Evolutionary conservation across 2,797 vertebrate species (phyloP), one percentile per base, ranked within the genome.

Genomic region (Betta splendens): DNA sequence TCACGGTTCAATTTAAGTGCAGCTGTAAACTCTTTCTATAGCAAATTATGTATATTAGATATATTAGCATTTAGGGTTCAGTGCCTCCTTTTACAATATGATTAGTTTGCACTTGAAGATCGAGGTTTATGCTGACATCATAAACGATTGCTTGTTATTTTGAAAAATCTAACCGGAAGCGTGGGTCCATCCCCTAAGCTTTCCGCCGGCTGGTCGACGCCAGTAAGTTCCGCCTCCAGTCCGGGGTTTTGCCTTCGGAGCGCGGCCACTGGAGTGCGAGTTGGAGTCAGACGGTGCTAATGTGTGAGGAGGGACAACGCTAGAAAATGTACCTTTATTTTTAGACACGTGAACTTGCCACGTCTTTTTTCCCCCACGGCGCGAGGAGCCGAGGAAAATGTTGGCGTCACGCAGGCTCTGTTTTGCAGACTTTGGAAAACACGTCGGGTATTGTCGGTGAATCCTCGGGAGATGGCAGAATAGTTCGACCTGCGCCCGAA

Each of bases 391-490:
- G 64, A 53, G 46, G 73, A 61, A 33, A 18, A 81, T 80, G 87
- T 80, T 74, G 79, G 81, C 79, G 76, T 75, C 81, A 79, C 49
- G 81, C 53, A 66, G 84, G 20, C 70, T 81, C 68, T 35, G 80
- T 77, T 69, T 53, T 36, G 63, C 72, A 74, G 72, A 88, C 83
- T 85, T 85, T 65, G 78, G 79, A 60, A 80, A 87, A 87, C 87
- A 88, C 68, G 62, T 54, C 72, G 71, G 66, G 71, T 63, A 32
- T 82, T 66, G 75, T 85, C 76, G 70, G 64, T 64, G 73, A 83
- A 78, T 85, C 49, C 66, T 87, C 79, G 54, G 74, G 83, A 84
- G 86, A 90, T 90, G 90, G 79, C 78, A 77, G 76, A 87, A 21
- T 89, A 87, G 78, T 65, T 80, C 47, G 68, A 67, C 18, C 71